Evolutionary conservation across 2,797 vertebrate species (phyloP).

Genomic region (Acipenser transmontanus): DNA sequence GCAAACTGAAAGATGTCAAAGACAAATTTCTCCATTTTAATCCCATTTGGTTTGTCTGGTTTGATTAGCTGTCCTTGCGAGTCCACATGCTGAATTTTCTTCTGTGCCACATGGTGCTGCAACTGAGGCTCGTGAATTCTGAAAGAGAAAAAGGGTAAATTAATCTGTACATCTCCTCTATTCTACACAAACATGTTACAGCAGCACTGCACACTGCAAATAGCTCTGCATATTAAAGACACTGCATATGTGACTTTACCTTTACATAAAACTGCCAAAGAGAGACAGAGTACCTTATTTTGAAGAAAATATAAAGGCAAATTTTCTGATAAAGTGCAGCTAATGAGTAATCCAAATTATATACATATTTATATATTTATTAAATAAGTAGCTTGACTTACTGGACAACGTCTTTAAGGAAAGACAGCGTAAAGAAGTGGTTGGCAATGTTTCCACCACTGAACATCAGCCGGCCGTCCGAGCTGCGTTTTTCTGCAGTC

Average conservation of each 20-base stretch:
- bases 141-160: background rate
- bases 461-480: conserved; percentile 83
- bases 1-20: conserved; percentile 98
- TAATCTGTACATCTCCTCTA: background rate
- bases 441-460: conserved; percentile 88
- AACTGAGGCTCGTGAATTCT: conserved; percentile 82
- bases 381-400: conserved; percentile 41
- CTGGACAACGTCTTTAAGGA: conserved; percentile 83
- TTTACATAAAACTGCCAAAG: too few relatives aligned
- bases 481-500: conserved; percentile 76
- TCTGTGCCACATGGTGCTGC: conserved; percentile 91
- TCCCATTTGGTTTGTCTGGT: conserved; percentile 92
- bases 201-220: too few relatives aligned
- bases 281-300: too few relatives aligned
- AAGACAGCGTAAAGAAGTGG: conserved; percentile 84
- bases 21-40: conserved; percentile 99
- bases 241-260: too few relatives aligned
- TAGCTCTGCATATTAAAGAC: too few relatives aligned
- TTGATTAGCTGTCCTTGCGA: conserved; percentile 65
- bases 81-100: conserved; percentile 88
- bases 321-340: too few relatives aligned
- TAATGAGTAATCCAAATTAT: too few relatives aligned
- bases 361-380: too few relatives aligned
- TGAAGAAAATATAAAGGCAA: too few relatives aligned
- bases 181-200: too few relatives aligned